Evolutionary conservation across 2,113 vertebrate species (phyloP).

Genomic region (Chionomys nivalis): DNA sequence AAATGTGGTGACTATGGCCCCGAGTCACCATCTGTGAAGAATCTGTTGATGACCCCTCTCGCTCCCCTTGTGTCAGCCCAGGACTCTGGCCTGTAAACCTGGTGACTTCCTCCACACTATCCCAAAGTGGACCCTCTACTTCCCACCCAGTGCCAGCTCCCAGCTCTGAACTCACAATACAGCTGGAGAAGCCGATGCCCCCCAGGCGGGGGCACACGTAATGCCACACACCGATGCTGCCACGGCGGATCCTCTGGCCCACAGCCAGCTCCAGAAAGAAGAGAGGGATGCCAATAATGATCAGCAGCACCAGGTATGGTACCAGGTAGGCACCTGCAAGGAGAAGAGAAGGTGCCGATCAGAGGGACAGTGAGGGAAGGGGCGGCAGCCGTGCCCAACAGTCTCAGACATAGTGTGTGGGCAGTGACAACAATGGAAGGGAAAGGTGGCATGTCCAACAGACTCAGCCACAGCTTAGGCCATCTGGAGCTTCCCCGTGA

Average conservation of each 20-base stretch:
- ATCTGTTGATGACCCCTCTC: neutral
- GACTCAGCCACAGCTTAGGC: rapidly evolving
- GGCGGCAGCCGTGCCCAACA: neutral
- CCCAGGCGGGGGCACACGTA: slow-evolving; percentile 95
- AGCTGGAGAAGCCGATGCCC: slow-evolving; percentile 97
- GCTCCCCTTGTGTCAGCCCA: neutral
- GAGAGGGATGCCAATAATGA: slow-evolving; percentile 96
- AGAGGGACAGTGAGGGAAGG: neutral
- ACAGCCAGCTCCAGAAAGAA: slow-evolving; percentile 99
- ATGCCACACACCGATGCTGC: slow-evolving; percentile 98
- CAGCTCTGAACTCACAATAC: slow-evolving; percentile 89
- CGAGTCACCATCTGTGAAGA: neutral
- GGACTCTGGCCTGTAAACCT: neutral
- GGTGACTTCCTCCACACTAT: neutral
- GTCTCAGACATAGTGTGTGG: rapidly evolving
- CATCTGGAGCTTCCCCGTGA: neutral
- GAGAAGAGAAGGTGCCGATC: neutral
- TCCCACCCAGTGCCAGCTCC: neutral
- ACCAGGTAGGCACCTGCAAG: slow-evolving; percentile 95
- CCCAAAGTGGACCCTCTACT: neutral
- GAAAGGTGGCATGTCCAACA: neutral
- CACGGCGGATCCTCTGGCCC: slow-evolving; percentile 96
- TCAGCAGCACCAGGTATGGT: slow-evolving; percentile 95
- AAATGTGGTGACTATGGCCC: neutral
- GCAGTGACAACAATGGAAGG: neutral